phyloP scores from a whole-genome alignment of 2,888 invertebrate genomes.

The Paralinhomoeus sp. region DNA sequence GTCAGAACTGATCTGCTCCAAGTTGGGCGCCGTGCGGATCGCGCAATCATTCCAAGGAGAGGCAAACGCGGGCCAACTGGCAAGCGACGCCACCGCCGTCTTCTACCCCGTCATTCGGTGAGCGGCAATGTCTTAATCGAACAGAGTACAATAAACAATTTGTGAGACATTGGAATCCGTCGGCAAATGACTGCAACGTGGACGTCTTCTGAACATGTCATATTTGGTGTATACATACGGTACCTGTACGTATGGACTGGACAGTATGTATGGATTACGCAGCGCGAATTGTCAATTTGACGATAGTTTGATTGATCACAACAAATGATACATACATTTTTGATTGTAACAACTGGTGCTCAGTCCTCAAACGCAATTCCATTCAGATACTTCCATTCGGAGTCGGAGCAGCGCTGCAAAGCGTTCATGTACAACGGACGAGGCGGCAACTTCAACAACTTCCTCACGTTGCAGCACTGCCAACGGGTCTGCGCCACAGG shows the following conservation, averaged over 20 bases:
- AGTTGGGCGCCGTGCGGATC: slow-evolving; percentile 1
- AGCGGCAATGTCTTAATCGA: too few species aligned
- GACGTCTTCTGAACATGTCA: too few species aligned
- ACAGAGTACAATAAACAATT: too few species aligned
- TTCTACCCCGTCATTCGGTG: slow-evolving; percentile 8
- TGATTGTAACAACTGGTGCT: too few species aligned
- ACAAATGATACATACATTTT: not conserved
- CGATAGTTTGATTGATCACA: not conserved
- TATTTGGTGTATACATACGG: too few species aligned
- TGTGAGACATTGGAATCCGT: too few species aligned
- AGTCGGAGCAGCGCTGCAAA: slow-evolving; percentile 6
- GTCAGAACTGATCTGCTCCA: slow-evolving; percentile 6
- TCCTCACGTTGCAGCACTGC: slow-evolving; percentile 7
- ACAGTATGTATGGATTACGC: too few species aligned
- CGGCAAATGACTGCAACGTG: too few species aligned
- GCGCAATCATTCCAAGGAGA: not conserved
- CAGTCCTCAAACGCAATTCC: not conserved
- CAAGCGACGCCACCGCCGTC: slow-evolving; percentile 4
- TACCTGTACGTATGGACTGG: too few species aligned
- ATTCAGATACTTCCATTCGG: slow-evolving; percentile 5
- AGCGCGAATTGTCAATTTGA: too few species aligned
- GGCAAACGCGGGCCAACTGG: slow-evolving; percentile 5
- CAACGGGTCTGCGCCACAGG: slow-evolving; percentile 5
- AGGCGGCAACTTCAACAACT: slow-evolving; percentile 8
- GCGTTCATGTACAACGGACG: slow-evolving; percentile 7